Percentiles rank a stretch among this genome's conserved stretches.
These are phyloP conservation scores for Ferdinandea cuprea DNA, from an alignment of 2,888 invertebrate species.

Conservation along the genomic window DNA sequence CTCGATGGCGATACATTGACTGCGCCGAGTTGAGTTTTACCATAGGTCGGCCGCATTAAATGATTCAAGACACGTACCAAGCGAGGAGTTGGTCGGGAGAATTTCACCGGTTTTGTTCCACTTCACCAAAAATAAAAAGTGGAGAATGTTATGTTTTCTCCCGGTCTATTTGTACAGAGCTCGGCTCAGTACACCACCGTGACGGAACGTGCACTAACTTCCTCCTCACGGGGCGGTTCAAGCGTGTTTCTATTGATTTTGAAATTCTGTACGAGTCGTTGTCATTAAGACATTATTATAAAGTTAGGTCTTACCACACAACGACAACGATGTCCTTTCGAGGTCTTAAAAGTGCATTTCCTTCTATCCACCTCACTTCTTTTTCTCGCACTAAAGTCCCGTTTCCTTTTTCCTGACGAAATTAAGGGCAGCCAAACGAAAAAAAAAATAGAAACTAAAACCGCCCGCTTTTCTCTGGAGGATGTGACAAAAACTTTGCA, in stretches of 20 bases:
- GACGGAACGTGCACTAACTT: constrained; percentile 49
- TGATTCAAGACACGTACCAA: constrained; percentile 65
- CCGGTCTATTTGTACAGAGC: too few relatives aligned
- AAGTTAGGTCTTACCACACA: constrained; percentile 71
- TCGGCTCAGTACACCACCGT: constrained; percentile 40
- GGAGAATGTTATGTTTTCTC: constrained; percentile 16
- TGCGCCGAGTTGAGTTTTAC: constrained; percentile 49
- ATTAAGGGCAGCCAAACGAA: constrained; percentile 47
- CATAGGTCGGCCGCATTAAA: constrained; percentile 20
- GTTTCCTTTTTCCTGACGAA: constrained; percentile 47
- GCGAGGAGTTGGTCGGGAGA: constrained; percentile 37
- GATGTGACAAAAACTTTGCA: constrained; percentile 74
- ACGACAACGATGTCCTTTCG: constrained; percentile 65
- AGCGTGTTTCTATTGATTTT: constrained; percentile 64
- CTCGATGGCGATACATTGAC: constrained; percentile 50
- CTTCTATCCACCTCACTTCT: constrained; percentile 19
- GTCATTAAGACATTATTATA: constrained; percentile 75
- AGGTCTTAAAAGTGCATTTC: constrained; percentile 72
- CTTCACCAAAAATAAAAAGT: constrained; percentile 22
- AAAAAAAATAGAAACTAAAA: constrained; percentile 6
- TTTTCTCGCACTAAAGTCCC: constrained; percentile 21
- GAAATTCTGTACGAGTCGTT: constrained; percentile 70
- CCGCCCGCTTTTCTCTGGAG: constrained; percentile 27
- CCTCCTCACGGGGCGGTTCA: constrained; percentile 10
- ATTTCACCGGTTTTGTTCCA: constrained; percentile 47